Base-by-base conservation (phyloP, 2,797 vertebrate genomes). In the Enteromius fasciolatus region DNA sequence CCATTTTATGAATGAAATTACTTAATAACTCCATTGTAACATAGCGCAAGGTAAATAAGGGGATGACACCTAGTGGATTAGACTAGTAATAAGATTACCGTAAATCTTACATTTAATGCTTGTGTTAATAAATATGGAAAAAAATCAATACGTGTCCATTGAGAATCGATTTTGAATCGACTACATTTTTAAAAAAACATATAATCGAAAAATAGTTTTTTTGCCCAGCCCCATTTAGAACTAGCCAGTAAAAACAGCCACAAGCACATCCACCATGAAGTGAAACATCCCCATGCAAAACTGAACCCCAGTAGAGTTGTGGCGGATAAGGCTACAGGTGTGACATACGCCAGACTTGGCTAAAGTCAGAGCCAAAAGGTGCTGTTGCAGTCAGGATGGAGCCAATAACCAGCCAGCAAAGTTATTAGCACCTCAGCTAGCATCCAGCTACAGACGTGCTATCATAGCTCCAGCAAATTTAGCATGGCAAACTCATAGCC, bases 401-500 rank as follows among this genome's bases (percentile, higher is more conserved):
- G 64, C 50, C 39, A 82, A 68, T 67, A 82, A 75, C 48, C 52
- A 44, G 54, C 48, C 39, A 59, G 64, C 39, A 23, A 70, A 59
- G 12, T 82, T 76, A 83, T 77, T 70, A 77, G 39, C 81, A 77
- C 64, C 73, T 77, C 73, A 68, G 74, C 73, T 78, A 79, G 69
- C 28, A 39, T 28, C 14, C 67, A 52, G 57, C 80, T 81, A 57
- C 12, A 44, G 33, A 68, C 41, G 39, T 46, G 18, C 68, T n/a
- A 48, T 57, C 61, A 76, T 57, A 82, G 80, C 72, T 33, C 18
- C 7, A 1, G 28, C 17, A 25, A 84, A 52, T 85, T 79, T 70
- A 84, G 44, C 57, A 83, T 54, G n/a, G 52, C 52, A 79, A 64
- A 50, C 63, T 77, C 66, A 25, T 73, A 44, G 33, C 80, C 84